phyloP scores from a whole-genome alignment of 1,140 invertebrate species.

The Bombyx mori region ASM3026992v2 NC_085118.1:9088501-9089000 shows the following conservation, averaged over 20 bases:
- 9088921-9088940: slow-evolving; percentile 9
- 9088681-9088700: slow-evolving; percentile 8
- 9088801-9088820: slow-evolving; percentile 90
- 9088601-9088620: background rate
- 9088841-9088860: slow-evolving; percentile 90
- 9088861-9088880: slow-evolving; percentile 92
- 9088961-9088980: background rate
- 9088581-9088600: slow-evolving; percentile 41
- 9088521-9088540: slow-evolving; percentile 90
- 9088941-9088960: slow-evolving; percentile 6
- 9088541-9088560: slow-evolving; percentile 90
- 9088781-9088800: slow-evolving; percentile 89
- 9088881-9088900: slow-evolving; percentile 88
- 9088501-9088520: slow-evolving; percentile 92
- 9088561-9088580: slow-evolving; percentile 91
- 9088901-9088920: slow-evolving; percentile 82
- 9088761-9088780: slow-evolving; percentile 72
- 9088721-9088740: slow-evolving; percentile 48
- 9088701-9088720: slow-evolving; percentile 6
- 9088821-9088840: slow-evolving; percentile 93
- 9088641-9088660: background rate
- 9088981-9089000: slow-evolving; percentile 4
- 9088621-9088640: background rate
- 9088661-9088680: slow-evolving; percentile 7
- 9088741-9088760: slow-evolving; percentile 52